Evolutionary conservation across 2,888 invertebrate genomes (phyloP).

Genomic region (Lasioglossum marginatum): DNA sequence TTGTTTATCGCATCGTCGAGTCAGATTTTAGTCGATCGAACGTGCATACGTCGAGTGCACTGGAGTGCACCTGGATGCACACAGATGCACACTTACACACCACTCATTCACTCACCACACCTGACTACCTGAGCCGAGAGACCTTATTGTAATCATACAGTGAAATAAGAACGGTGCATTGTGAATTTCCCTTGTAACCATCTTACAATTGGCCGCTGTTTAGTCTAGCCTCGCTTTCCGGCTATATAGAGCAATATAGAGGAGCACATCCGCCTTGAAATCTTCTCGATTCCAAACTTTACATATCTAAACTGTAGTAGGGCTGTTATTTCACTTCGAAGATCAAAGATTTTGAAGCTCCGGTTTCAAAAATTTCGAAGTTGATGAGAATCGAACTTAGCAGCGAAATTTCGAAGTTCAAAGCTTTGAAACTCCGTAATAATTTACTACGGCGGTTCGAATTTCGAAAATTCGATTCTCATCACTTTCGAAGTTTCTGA

Average conservation of each 20-base stretch:
- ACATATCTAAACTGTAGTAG: not conserved
- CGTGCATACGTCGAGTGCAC: constrained; percentile 44
- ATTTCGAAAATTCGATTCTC: too few species aligned
- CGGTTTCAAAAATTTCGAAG: too few species aligned
- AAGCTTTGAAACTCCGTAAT: too few species aligned
- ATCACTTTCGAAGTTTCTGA: too few species aligned
- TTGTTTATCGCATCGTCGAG: constrained; percentile 57
- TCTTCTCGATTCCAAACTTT: not conserved
- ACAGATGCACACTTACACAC: constrained; percentile 39
- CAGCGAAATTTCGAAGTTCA: too few species aligned
- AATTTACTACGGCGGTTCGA: too few species aligned
- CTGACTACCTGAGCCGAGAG: constrained; percentile 4
- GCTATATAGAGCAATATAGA: too few species aligned
- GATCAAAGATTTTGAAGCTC: too few species aligned
- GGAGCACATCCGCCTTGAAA: constrained; percentile 30
- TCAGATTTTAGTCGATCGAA: constrained; percentile 41
- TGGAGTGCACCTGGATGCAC: too few species aligned
- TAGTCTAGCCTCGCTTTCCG: constrained; percentile 20
- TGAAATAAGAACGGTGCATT: constrained; percentile 53
- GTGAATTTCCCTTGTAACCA: constrained; percentile 33
- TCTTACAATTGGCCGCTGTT: constrained; percentile 4
- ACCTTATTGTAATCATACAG: constrained; percentile 16
- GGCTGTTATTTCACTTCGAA: too few species aligned
- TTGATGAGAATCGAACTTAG: too few species aligned
- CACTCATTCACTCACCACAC: constrained; percentile 13